Base-by-base conservation (phyloP, 2,888 invertebrate genomes). In the Galeruca laticollis region DNA sequence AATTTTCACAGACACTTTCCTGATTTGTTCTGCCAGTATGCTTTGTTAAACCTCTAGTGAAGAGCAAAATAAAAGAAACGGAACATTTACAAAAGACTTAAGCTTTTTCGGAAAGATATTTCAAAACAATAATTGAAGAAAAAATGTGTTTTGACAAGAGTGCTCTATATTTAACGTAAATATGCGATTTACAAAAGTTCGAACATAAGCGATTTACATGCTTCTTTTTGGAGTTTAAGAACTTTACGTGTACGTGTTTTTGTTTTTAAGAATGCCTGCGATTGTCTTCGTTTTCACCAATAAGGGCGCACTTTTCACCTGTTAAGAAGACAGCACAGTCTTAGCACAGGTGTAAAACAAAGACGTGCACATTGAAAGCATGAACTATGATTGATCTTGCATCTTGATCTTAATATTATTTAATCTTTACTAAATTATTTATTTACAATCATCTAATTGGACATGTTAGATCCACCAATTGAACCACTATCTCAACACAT, bases 291-390 rank as follows among this genome's bases (percentile, higher is more conserved):
- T 91, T 90, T 87, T 91, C 92, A 88, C 90, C 90, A 88, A 92
- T 91, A 86, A 93, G 90, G 87, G 91, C 92, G 88, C 91, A 91
- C 89, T 92, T 93, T 88, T 93, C 93, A 91, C 93, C 93, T 92
- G 89, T 88, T 89, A 88, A 75, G 76, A 89, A 89, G 89, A 90
- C 88, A 89, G 89, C 80, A 84, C 78, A 80, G 82, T 82, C 84
- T 84, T 84, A 83, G 81, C 82, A 73, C 74, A 74, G 78, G 81
- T 81, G 81, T 77, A 77, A 79, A 75, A 79, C 75, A 75, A 79
- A 78, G 77, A 78, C 79, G 75, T 76, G 75, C 77, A 75, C 72
- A 71, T 60, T 62, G 70, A 69, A 74, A 63, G 62, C 67, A 62
- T 35, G 64, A n/a, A 49, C 62, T 43, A 52, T 64, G 43, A 52